Evolutionary conservation across 2,113 vertebrate species (phyloP), one percentile per base, ranked within the genome.

Genomic region (Oncorhynchus clarkii): DNA sequence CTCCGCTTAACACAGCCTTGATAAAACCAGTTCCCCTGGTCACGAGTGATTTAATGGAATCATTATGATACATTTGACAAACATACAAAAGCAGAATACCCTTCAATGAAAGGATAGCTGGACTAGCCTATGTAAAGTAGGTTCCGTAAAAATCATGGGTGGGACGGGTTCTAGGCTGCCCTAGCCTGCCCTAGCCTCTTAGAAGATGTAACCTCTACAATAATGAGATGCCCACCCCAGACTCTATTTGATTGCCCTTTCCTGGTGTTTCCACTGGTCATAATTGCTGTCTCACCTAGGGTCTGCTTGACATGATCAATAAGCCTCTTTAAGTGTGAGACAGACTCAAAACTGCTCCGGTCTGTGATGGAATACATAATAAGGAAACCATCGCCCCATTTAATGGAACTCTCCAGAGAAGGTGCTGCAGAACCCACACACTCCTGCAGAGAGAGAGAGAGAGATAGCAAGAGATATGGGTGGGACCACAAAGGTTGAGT

Each of bases 331-430:
- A 93, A 85, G 4, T n/a, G 80, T 1, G 90, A 80, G 59, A 93
- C 83, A 26, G 90, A 88, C 78, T 89, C 83, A 78, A 94, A 94
- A 82, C 89, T 92, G 80, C 78, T 74, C 64, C 89, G 89, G 0
- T 94, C 91, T 0, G 89, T 94, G 82, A 94, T 84, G 31, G 93
- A 92, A 87, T 94, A 94, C 54, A 94, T 85, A 62, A 94, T 87
- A 49, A 94, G 88, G 75, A 94, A 93, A 3, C 92, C 92, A 5
- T 94, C 91, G 1, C 91, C 93, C 93, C 93, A 94, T 80, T 86
- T 87, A 75, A 94, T 92, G 54, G 89, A 89, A 0, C 85, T 85
- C 79, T 93, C 90, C 78, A 93, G 75, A 51, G 90, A 82, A 16
- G 79, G 78, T 59, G 69, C 49, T 73, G 65, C 72, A 39, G 76